phyloP scores from a whole-genome alignment of 2,113 vertebrate genomes.

The Megalops atlanticus region DNA sequence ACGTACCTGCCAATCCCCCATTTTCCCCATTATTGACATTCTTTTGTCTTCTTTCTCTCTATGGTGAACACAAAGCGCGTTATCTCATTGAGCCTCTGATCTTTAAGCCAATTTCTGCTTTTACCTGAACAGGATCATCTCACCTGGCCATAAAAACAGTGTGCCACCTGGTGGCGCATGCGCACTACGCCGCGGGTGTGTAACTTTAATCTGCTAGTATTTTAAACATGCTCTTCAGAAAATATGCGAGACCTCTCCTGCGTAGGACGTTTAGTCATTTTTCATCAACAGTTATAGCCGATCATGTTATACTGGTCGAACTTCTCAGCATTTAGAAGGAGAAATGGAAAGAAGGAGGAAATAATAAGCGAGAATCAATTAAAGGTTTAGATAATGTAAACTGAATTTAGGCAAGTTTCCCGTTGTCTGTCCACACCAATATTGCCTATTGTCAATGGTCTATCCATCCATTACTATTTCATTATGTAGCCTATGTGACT shows the following conservation, averaged over 20 bases:
- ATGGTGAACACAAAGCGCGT: slow-evolving; percentile 71
- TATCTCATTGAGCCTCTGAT: slow-evolving; percentile 75
- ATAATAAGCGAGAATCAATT: neutral
- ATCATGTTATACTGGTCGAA: neutral
- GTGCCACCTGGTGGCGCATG: slow-evolving; percentile 88
- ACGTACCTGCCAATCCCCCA: slow-evolving; percentile 96
- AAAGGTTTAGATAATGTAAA: neutral
- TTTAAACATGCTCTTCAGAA: neutral
- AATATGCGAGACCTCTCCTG: neutral
- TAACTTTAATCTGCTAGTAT: slow-evolving; percentile 47
- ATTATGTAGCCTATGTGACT: neutral
- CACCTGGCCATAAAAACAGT: slow-evolving; percentile 91
- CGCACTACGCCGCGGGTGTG: slow-evolving; percentile 78
- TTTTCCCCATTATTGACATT: slow-evolving; percentile 94
- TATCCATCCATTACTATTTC: neutral
- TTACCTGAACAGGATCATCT: slow-evolving; percentile 85
- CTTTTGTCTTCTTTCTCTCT: slow-evolving; percentile 61
- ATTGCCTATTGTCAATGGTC: neutral
- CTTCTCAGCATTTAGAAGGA: neutral
- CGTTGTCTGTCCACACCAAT: neutral
- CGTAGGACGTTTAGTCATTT: neutral
- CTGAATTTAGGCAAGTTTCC: neutral
- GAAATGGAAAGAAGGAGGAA: too few relatives aligned
- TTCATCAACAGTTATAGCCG: neutral
- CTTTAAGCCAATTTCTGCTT: slow-evolving; percentile 80